Base-by-base conservation (phyloP, 2,113 vertebrate genomes). In the Pelmatolapia mariae region DNA sequence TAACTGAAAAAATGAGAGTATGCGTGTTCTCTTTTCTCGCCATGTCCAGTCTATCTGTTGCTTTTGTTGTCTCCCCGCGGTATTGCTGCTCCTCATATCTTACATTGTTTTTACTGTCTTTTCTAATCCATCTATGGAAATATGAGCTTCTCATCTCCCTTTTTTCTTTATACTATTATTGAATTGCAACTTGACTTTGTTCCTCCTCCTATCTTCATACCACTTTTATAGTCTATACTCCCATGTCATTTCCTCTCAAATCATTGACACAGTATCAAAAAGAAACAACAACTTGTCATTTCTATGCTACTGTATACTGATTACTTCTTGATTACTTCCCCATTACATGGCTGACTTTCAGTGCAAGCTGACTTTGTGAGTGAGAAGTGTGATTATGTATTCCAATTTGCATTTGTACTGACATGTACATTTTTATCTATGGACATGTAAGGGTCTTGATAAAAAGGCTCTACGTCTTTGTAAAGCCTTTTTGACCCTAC, bases 51-150 rank as follows among this genome's bases (percentile, higher is more conserved):
- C 56, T 73, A 71, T 15, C 79, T 82, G 31, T 87, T 90, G 24
- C 79, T 7, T 84, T 90, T 88, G 38, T 80, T 66, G 54, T 16
- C 71, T 84, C 56, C 85, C 36, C 6, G 1, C 8, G 80, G 73
- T 85, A 86, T 83, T 73, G 71, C 84, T 89, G 47, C 71, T 90
- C 87, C 61, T 81, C 31, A 86, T 82, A 63, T 86, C 45, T 87
- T 61, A 57, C 26, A 33, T 80, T 81, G 63, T 84, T 88, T 87
- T 86, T 82, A 53, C 82, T 73, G 45, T 80, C 36, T 87, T 87
- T 88, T 88, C 57, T 73, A 36, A 83, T 88, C 80, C 66, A 59
- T 92, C 80, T 86, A 91, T 91, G 86, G 85, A 91, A 84, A 91
- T 87, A 83, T 31, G 73, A 88, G 81, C 73, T 68, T 89, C 84